These are phyloP conservation scores for Hirtodrosophila alboralis DNA, from an alignment of 2,888 invertebrate genomes.

Conservation along the genomic window DNA sequence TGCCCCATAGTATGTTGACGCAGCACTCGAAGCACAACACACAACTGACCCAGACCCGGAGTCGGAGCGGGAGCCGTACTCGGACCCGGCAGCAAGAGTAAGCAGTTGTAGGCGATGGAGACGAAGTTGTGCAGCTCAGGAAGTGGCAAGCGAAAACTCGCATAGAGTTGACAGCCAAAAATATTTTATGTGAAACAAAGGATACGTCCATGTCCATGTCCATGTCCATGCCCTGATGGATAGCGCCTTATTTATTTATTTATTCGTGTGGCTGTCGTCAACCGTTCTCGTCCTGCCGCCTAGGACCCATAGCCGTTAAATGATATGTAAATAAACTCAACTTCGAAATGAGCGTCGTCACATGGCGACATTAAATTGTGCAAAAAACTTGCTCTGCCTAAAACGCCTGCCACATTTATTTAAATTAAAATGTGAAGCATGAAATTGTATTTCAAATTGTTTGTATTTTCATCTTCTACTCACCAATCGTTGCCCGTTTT, in stretches of 20 bases:
- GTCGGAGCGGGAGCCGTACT: slow-evolving; percentile 5
- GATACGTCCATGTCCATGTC: slow-evolving; percentile 29
- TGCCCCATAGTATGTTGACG: slow-evolving; percentile 70
- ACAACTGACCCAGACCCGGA: slow-evolving; percentile 61
- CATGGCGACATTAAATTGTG: slow-evolving; percentile 69
- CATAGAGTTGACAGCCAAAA: slow-evolving; percentile 71
- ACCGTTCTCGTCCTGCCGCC: slow-evolving; percentile 10
- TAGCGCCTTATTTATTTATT: slow-evolving; percentile 71
- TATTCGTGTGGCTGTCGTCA: slow-evolving; percentile 40
- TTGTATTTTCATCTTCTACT: slow-evolving; percentile 70
- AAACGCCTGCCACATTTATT: slow-evolving; percentile 46
- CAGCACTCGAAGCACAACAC: slow-evolving; percentile 76
- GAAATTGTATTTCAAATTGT: slow-evolving; percentile 42
- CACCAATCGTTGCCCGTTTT: slow-evolving; percentile 87
- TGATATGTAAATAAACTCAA: slow-evolving; percentile 84
- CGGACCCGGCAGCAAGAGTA: too few relatives aligned
- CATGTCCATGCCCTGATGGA: slow-evolving; percentile 66
- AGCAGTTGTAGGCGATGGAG: too few relatives aligned
- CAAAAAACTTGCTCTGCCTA: slow-evolving; percentile 30
- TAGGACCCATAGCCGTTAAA: slow-evolving; percentile 71
- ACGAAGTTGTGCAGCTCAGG: slow-evolving; percentile 25
- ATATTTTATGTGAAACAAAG: slow-evolving; percentile 76
- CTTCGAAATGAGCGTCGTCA: slow-evolving; percentile 61
- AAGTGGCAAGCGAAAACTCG: slow-evolving; percentile 37
- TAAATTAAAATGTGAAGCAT: slow-evolving; percentile 66